Conservation (phyloP, 2,888 invertebrate species). For the Tubiluchus corallicola region DNA sequence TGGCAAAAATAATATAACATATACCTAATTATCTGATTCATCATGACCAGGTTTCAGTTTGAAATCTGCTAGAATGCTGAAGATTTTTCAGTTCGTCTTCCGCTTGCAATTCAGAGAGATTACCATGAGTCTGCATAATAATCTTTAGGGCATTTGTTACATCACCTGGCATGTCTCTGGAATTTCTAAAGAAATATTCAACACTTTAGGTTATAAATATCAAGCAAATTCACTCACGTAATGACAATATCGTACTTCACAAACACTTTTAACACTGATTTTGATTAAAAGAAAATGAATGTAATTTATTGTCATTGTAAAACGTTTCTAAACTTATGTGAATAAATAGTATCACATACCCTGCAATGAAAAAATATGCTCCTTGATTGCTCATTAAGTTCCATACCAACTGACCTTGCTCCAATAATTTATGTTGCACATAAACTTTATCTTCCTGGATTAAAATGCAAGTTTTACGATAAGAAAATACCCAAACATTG, state of each 20-base stretch:
- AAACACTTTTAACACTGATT: too few relatives aligned
- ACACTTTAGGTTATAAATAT: neutral
- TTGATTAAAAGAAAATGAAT: too few relatives aligned
- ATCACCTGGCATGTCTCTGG: conserved; percentile 4
- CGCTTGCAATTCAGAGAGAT: conserved; percentile 36
- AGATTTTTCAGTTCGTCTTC: conserved; percentile 40
- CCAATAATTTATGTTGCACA: neutral
- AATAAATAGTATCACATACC: neutral
- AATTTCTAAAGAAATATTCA: neutral
- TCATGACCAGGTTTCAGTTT: conserved; percentile 58
- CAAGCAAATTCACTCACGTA: too few relatives aligned
- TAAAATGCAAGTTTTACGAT: too few relatives aligned
- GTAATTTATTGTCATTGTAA: neutral
- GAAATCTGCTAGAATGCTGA: conserved; percentile 45
- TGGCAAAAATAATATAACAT: too few relatives aligned
- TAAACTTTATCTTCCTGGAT: conserved; percentile 5
- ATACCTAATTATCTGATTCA: too few relatives aligned
- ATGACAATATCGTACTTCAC: too few relatives aligned
- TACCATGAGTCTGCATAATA: neutral
- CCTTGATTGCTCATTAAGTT: neutral
- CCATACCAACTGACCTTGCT: neutral
- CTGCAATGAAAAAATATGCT: neutral
- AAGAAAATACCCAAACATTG: too few relatives aligned
- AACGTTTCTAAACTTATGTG: neutral
- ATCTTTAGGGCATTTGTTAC: neutral